phyloP scores from a whole-genome alignment of 2,888 invertebrate species.

The Melanchra persicariae region DNA sequence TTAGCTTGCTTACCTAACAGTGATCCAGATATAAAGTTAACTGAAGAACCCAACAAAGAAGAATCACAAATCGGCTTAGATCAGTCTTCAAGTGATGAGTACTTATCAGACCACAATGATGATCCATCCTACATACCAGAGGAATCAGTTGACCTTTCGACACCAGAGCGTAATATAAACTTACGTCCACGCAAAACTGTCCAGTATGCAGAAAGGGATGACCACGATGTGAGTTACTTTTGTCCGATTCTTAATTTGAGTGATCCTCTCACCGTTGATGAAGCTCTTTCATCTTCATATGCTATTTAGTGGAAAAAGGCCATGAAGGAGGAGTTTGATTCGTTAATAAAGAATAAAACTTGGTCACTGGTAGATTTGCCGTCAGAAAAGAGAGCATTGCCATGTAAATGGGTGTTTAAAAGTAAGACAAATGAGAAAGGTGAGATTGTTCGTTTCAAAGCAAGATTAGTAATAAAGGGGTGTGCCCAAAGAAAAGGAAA shows the following conservation, averaged over 20 bases:
- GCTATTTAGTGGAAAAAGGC: not conserved
- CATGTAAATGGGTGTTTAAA: not conserved
- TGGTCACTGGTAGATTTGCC: not conserved
- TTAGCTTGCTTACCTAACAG: not conserved
- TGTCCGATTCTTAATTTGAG: not conserved
- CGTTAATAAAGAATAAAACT: not conserved
- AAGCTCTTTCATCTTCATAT: not conserved
- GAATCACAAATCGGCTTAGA: not conserved
- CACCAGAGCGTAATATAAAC: too few relatives aligned
- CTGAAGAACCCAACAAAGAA: not conserved
- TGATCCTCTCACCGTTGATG: not conserved
- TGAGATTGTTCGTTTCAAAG: too few relatives aligned
- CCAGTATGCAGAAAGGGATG: too few relatives aligned
- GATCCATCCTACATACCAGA: conserved; percentile 7
- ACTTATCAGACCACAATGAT: not conserved
- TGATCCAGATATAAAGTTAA: not conserved
- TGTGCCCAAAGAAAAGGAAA: too few relatives aligned
- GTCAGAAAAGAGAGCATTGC: not conserved
- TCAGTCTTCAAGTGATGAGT: not conserved
- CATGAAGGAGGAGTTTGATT: not conserved
- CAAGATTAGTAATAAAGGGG: too few relatives aligned
- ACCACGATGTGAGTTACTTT: too few relatives aligned
- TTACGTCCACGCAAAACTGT: too few relatives aligned
- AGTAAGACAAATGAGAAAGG: too few relatives aligned
- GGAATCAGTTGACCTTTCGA: not conserved